phyloP scores from a whole-genome alignment of 2,113 vertebrate species.

The Lepus timidus region DNA sequence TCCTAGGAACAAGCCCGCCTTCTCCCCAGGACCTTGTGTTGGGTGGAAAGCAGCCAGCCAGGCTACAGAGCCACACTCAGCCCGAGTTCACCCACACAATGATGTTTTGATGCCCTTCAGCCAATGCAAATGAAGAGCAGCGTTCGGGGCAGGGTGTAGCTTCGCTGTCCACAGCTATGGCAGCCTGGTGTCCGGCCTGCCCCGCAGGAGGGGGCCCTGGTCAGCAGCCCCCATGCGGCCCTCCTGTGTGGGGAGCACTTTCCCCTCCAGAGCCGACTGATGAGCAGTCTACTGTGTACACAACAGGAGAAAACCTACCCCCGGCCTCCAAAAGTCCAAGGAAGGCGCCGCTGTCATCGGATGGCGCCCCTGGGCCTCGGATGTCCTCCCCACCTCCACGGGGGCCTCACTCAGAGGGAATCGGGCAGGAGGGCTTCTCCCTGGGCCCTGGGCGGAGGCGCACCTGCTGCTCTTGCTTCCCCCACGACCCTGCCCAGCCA shows the following conservation, averaged over 20 bases:
- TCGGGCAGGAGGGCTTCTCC: neutral
- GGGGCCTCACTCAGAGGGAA: neutral
- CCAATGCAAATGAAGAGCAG: neutral
- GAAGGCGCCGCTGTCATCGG: neutral
- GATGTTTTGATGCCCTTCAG: neutral
- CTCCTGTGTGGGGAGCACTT: fast-evolving
- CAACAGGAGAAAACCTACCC: fast-evolving
- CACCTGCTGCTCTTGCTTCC: too few relatives aligned
- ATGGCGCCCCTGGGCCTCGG: neutral
- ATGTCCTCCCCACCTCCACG: neutral
- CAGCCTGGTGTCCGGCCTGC: neutral
- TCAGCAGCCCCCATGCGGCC: fast-evolving
- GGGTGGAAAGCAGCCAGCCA: neutral
- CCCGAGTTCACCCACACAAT: fast-evolving
- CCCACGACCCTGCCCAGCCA: too few relatives aligned
- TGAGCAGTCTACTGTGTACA: fast-evolving
- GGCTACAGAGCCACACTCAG: neutral
- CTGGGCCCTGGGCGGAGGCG: fast-evolving
- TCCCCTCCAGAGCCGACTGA: fast-evolving
- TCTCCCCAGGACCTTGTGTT: conserved; percentile 12
- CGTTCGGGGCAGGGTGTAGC: neutral
- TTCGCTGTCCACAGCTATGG: fast-evolving
- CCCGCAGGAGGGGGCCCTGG: neutral
- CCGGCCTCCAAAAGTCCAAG: neutral
- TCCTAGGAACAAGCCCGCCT: conserved; percentile 30